Evolutionary conservation across 1,140 invertebrate species (phyloP).

Genomic region (Dermatophagoides farinae): DNA sequence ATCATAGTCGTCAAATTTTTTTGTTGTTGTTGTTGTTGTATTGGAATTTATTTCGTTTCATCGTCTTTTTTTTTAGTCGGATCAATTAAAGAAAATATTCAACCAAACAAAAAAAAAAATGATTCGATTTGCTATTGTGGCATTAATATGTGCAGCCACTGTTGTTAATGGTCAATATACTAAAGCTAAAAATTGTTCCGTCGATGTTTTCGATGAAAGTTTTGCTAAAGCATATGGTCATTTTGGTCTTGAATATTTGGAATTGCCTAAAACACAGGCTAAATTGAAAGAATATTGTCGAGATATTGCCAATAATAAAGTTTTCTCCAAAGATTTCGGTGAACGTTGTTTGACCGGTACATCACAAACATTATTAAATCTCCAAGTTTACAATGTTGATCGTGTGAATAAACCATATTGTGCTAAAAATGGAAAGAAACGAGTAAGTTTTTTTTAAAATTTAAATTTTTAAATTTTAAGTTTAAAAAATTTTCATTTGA

Average conservation of each 20-base stretch:
- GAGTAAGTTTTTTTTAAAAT: not conserved
- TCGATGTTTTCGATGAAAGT: not conserved
- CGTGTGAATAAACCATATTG: conserved; percentile 6
- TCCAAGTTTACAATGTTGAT: conserved; percentile 5
- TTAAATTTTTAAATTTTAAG: too few relatives aligned
- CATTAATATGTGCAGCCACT: not conserved
- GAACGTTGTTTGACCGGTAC: conserved; percentile 8
- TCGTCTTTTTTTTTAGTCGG: too few relatives aligned
- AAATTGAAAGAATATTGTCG: conserved; percentile 7
- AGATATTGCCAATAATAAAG: not conserved
- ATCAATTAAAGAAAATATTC: too few relatives aligned
- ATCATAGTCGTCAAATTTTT: too few relatives aligned
- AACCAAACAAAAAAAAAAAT: too few relatives aligned
- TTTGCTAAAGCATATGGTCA: not conserved
- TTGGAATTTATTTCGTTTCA: too few relatives aligned
- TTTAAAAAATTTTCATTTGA: too few relatives aligned
- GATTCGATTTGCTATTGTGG: not conserved
- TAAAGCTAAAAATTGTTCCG: conserved; percentile 2
- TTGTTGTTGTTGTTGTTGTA: too few relatives aligned
- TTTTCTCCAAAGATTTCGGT: conserved; percentile 6
- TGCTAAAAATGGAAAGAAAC: conserved; percentile 9
- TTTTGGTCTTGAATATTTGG: conserved; percentile 1
- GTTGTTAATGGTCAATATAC: not conserved
- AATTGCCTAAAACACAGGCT: not conserved
- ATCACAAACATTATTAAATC: conserved; percentile 8